Evolutionary conservation across 2,113 vertebrate genomes (phyloP).

Genomic region (Benitochromis conjunctus): DNA sequence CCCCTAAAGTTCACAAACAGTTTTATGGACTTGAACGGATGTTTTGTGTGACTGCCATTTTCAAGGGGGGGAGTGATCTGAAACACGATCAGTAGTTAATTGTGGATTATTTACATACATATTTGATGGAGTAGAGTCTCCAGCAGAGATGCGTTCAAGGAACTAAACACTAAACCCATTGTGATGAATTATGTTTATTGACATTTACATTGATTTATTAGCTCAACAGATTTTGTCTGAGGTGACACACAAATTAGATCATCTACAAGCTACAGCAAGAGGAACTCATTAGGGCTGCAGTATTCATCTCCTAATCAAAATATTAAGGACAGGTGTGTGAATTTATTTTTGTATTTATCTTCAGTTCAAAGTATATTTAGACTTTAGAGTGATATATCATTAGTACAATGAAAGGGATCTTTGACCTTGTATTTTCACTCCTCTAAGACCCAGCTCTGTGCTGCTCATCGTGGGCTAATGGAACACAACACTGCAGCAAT

Average conservation of each 20-base stretch:
- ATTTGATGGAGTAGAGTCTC: not conserved
- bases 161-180: not conserved
- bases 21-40: not conserved
- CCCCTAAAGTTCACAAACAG: not conserved
- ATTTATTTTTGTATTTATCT: not conserved
- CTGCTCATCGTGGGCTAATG: constrained; percentile 42
- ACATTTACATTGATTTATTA: not conserved
- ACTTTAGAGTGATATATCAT: constrained; percentile 9
- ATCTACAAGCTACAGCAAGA: not conserved
- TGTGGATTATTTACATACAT: not conserved
- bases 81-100: not conserved
- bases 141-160: not conserved
- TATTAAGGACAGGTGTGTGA: not conserved
- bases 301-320: not conserved
- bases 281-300: not conserved
- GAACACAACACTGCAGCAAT: constrained; percentile 43
- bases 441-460: constrained; percentile 13
- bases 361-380: not conserved
- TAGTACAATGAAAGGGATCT: constrained; percentile 30
- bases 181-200: not conserved
- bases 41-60: not conserved
- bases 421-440: constrained; percentile 34
- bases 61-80: not conserved
- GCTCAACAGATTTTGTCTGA: not conserved
- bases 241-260: not conserved